Conservation (phyloP, 1,140 invertebrate genomes). For the Gerris buenoi region DNA sequence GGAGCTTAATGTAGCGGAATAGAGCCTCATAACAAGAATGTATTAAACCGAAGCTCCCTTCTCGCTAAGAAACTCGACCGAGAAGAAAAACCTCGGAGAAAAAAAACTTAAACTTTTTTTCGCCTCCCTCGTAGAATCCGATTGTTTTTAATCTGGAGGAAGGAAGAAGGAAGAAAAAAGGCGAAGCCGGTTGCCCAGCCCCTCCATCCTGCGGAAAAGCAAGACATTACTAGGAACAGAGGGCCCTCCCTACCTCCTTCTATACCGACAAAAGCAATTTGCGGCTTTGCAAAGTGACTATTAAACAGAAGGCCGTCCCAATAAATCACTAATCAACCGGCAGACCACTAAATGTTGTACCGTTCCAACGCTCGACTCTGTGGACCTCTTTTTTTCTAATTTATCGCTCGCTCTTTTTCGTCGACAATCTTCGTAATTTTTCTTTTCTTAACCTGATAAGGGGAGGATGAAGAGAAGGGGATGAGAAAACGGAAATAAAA, state of each 20-base stretch:
- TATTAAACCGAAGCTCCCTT: slow-evolving; percentile 11
- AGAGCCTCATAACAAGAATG: slow-evolving; percentile 11
- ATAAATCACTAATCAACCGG: background rate
- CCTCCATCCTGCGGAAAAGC: background rate
- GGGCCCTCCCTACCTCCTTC: background rate
- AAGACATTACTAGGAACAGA: background rate
- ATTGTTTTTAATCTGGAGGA: slow-evolving; percentile 14
- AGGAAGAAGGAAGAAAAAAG: too few species aligned
- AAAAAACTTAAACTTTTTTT: background rate
- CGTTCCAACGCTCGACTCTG: background rate
- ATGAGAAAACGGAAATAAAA: background rate
- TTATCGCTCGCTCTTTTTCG: background rate
- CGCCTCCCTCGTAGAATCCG: too few species aligned
- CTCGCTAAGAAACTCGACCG: background rate
- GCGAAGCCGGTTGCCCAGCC: background rate
- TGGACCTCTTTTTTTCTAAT: too few species aligned
- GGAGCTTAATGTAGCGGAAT: slow-evolving; percentile 17
- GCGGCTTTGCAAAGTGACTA: background rate
- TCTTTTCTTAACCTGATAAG: background rate
- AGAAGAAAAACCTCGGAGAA: background rate
- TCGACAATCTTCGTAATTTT: background rate
- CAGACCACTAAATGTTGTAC: background rate
- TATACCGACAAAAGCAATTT: background rate
- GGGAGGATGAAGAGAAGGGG: background rate
- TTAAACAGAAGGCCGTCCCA: background rate